Conservation (phyloP, 2,797 vertebrate genomes). For the Anas bahamensis region DNA sequence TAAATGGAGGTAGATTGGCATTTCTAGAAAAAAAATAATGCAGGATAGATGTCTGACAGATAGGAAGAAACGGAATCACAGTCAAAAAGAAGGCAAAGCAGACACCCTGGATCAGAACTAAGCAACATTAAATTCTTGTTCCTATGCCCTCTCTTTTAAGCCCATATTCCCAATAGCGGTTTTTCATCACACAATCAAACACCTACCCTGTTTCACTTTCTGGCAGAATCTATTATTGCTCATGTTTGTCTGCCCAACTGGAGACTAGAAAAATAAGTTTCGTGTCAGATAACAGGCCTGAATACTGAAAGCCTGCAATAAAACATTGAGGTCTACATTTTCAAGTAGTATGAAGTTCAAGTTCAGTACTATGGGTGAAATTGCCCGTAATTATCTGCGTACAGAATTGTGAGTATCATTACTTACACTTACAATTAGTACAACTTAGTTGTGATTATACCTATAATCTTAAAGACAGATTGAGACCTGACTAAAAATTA, state of each 20-base stretch:
- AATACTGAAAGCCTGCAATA: not conserved
- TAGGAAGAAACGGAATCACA: not conserved
- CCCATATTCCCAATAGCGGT: not conserved
- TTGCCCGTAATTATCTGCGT: not conserved
- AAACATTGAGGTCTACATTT: not conserved
- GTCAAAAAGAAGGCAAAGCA: not conserved
- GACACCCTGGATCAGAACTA: not conserved
- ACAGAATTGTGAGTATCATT: constrained; percentile 38
- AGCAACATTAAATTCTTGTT: not conserved
- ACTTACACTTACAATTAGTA: constrained; percentile 11
- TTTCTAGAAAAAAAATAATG: not conserved
- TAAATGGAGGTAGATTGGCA: not conserved
- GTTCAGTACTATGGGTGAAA: not conserved
- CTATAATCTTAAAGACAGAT: not conserved
- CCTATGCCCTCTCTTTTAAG: not conserved
- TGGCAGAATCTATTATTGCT: not conserved
- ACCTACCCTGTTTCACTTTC: not conserved
- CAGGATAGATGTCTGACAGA: not conserved
- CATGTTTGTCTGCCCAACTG: not conserved
- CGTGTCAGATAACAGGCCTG: not conserved
- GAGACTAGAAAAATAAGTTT: not conserved
- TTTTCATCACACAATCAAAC: not conserved
- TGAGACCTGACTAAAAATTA: not conserved
- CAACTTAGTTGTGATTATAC: not conserved
- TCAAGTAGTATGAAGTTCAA: not conserved